A percentile compares a stretch with the other conserved stretches of the same genome.
Evolutionary conservation across 1,140 invertebrate species (phyloP).

Genomic region (Schlechtendalia chinensis): DNA sequence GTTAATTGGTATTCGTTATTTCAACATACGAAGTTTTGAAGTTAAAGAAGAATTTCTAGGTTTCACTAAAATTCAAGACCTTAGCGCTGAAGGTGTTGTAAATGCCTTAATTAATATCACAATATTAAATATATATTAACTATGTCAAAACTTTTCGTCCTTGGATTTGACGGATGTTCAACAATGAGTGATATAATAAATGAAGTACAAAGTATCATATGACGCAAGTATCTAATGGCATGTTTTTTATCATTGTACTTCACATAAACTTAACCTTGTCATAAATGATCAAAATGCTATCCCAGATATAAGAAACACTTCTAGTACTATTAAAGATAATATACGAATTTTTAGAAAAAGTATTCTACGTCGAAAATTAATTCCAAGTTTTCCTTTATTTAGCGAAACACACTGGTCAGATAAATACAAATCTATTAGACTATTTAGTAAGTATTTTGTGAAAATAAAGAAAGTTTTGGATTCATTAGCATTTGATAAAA

Average conservation of each 20-base stretch:
- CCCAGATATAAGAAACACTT: neutral
- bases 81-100: neutral
- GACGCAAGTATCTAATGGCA: conserved; percentile 19
- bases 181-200: conserved; percentile 39
- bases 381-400: neutral
- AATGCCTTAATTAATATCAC: neutral
- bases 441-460: neutral
- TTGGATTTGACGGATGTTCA: conserved; percentile 42
- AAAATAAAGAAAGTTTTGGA: neutral
- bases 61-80: conserved; percentile 52
- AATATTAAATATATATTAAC: neutral
- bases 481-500: neutral
- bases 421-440: neutral
- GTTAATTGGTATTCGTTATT: conserved; percentile 53
- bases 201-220: conserved; percentile 29
- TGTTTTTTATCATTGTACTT: conserved; percentile 45
- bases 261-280: conserved; percentile 31
- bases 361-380: neutral
- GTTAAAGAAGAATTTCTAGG: conserved; percentile 54
- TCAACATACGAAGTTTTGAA: conserved; percentile 51
- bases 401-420: neutral
- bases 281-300: neutral
- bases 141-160: conserved; percentile 29
- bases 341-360: neutral
- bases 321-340: neutral